phyloP scores from a whole-genome alignment of 2,888 invertebrate species.

The Penaeus monodon region DNA sequence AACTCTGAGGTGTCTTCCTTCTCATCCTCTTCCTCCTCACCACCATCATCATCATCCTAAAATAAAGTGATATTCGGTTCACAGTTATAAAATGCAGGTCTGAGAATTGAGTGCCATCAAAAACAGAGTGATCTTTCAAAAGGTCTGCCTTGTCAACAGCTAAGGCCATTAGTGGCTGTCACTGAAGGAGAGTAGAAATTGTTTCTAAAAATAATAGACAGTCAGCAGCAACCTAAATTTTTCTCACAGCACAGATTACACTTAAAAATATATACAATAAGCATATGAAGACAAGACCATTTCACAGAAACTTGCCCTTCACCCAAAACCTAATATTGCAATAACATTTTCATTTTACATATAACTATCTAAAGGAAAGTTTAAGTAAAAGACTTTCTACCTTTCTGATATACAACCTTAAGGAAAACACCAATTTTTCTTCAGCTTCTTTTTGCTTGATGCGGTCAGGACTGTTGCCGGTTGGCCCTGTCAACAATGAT shows the following conservation, averaged over 20 bases:
- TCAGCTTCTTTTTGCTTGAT: conserved; percentile 89
- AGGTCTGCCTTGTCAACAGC: too few relatives aligned
- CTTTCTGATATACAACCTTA: conserved; percentile 74
- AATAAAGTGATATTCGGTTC: conserved; percentile 81
- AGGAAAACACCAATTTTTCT: conserved; percentile 95
- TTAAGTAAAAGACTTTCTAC: not conserved
- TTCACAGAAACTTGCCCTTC: too few relatives aligned
- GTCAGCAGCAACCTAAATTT: too few relatives aligned
- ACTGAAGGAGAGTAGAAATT: too few relatives aligned
- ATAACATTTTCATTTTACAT: not conserved
- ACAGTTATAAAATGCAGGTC: conserved; percentile 78
- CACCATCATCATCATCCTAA: conserved; percentile 75
- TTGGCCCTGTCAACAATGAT: conserved; percentile 72
- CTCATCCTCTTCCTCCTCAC: conserved; percentile 76
- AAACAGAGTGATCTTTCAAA: too few relatives aligned
- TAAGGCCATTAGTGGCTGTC: too few relatives aligned
- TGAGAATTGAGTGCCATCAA: not conserved
- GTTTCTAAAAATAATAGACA: too few relatives aligned
- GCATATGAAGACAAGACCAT: too few relatives aligned
- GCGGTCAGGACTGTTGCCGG: conserved; percentile 90
- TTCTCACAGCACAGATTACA: too few relatives aligned
- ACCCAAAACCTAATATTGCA: too few relatives aligned
- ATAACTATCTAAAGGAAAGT: not conserved
- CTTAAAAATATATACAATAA: too few relatives aligned
- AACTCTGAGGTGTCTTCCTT: conserved; percentile 74